Conservation (phyloP, 2,797 vertebrate genomes). For the Amazona finschi region DNA sequence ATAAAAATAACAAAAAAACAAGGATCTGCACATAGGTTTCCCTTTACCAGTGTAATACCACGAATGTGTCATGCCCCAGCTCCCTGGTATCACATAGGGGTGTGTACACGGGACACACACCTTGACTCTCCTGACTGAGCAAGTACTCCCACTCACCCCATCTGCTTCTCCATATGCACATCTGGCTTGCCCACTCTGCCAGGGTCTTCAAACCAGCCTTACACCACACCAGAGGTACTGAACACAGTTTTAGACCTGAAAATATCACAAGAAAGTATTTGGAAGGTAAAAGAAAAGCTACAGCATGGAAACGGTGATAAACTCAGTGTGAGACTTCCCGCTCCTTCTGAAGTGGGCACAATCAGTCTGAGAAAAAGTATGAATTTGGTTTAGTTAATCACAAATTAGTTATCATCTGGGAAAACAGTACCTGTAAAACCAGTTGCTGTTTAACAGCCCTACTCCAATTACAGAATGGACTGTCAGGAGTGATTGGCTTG, state of each 20-base stretch:
- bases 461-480: neutral
- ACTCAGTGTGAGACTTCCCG: neutral
- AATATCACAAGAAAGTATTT: neutral
- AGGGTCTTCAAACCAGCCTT: neutral
- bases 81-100: rapidly evolving
- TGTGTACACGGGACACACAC: neutral
- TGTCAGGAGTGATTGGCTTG: rapidly evolving
- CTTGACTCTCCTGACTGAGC: neutral
- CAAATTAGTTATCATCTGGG: neutral
- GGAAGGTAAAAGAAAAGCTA: neutral
- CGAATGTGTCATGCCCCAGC: rapidly evolving
- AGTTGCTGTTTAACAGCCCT: neutral
- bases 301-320: neutral
- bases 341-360: neutral
- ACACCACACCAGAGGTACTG: neutral
- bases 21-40: neutral
- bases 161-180: neutral
- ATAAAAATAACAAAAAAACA: no score
- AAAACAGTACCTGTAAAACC: neutral
- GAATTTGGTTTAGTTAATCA: neutral
- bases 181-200: neutral
- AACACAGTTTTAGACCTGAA: neutral
- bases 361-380: neutral
- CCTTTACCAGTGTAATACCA: neutral
- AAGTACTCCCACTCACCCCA: neutral